Conservation (phyloP, 2,113 vertebrate genomes). For the Tachuris rubrigastra region DNA sequence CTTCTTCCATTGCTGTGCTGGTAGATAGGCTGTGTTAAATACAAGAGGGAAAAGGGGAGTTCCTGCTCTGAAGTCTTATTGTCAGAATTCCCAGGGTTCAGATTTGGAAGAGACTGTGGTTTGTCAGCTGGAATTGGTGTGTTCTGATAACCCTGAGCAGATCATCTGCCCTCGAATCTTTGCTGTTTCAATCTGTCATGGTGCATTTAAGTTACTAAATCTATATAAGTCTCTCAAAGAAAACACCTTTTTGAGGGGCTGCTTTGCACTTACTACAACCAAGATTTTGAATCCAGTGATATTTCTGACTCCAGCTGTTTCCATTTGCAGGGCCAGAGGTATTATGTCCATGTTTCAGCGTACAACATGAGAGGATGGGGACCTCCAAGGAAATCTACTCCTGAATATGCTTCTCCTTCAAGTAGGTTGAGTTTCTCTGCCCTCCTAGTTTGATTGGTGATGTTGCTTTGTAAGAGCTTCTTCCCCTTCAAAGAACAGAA, state of each 20-base stretch:
- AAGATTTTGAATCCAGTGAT: neutral
- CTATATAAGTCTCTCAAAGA: neutral
- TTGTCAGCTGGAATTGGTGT: neutral
- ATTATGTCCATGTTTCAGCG: slow-evolving; percentile 87
- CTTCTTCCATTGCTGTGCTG: neutral
- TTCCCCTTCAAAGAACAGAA: neutral
- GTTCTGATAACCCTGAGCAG: neutral
- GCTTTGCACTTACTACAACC: neutral
- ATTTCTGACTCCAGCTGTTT: slow-evolving; percentile 48
- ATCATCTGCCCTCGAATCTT: neutral
- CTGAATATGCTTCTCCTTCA: slow-evolving; percentile 86
- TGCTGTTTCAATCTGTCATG: neutral
- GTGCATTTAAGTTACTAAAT: neutral
- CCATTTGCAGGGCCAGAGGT: slow-evolving; percentile 83
- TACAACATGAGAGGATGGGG: slow-evolving; percentile 98
- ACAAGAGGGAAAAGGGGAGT: neutral
- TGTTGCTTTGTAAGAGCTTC: neutral
- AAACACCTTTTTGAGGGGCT: neutral
- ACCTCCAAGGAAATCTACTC: slow-evolving; percentile 79
- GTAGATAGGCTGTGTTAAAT: neutral
- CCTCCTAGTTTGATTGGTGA: neutral
- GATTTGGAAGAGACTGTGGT: neutral
- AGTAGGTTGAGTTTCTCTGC: slow-evolving; percentile 78
- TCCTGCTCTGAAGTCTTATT: neutral
- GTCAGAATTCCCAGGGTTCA: neutral